Percentiles rank a stretch among this genome's conserved stretches.
These are phyloP conservation scores for Zoanthus gigantus DNA, from an alignment of 92 coral and sea anemone genomes.

Conservation along the genomic window DNA sequence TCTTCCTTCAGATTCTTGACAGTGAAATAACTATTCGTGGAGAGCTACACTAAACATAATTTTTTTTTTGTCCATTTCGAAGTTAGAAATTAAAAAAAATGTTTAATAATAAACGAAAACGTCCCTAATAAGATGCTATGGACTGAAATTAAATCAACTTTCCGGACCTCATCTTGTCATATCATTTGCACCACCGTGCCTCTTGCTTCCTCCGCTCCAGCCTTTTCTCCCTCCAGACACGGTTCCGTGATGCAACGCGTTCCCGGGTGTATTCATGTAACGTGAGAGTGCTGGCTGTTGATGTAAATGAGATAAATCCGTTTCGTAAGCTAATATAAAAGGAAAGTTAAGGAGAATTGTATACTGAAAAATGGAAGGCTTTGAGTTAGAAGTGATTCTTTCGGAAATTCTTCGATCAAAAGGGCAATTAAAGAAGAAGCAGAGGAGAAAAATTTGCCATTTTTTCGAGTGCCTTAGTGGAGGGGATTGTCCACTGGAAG, in stretches of 20 bases:
- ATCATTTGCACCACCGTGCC: too few relatives aligned
- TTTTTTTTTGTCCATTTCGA: too few relatives aligned
- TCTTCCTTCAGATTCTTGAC: too few relatives aligned
- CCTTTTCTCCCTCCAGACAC: too few relatives aligned
- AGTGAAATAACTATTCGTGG: too few relatives aligned
- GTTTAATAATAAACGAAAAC: too few relatives aligned
- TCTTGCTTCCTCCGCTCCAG: too few relatives aligned
- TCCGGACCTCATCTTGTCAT: too few relatives aligned
- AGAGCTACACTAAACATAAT: too few relatives aligned
- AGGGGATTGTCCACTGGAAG: conserved; percentile 92
- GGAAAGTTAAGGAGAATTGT: not conserved
- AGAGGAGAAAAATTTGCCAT: conserved; percentile 60
- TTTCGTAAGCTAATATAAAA: not conserved
- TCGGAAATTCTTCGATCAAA: conserved; percentile 2
- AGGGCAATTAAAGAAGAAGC: conserved; percentile 63
- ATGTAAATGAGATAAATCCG: not conserved
- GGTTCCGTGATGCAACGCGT: not conserved
- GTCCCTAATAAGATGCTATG: too few relatives aligned
- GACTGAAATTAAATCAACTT: too few relatives aligned
- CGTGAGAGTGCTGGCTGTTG: not conserved
- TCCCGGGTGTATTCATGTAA: not conserved
- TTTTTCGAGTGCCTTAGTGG: conserved; percentile 82
- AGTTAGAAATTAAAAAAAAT: too few relatives aligned
- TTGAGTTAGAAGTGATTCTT: conserved; percentile 14
- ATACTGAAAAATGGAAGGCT: conserved; percentile 25